Percentiles rank a stretch among this genome's conserved stretches.
phyloP scores from a whole-genome alignment of 2,888 invertebrate species.

The Acanthosepion pharaonis region DNA sequence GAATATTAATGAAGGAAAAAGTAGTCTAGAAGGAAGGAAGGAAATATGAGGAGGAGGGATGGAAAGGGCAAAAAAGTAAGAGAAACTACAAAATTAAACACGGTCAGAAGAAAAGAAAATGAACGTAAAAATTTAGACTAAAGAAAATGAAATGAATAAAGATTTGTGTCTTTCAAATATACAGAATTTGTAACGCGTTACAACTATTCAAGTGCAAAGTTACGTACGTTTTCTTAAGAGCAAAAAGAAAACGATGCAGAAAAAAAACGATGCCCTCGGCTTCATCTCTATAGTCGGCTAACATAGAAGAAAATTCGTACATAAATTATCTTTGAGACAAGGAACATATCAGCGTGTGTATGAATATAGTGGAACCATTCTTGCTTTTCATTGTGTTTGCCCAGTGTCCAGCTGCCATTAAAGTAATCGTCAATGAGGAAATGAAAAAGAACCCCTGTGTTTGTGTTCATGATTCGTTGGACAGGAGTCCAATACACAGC shows the following conservation, averaged over 20 bases:
- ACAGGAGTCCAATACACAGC: not conserved
- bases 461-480: not conserved
- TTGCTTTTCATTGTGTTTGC: not conserved
- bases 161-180: no score
- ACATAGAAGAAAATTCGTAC: not conserved
- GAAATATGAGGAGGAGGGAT: no score
- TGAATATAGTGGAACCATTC: not conserved
- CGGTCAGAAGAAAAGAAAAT: no score
- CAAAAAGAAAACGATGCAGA: not conserved
- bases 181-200: no score
- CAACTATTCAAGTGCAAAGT: no score
- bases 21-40: no score
- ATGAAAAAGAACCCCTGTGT: not conserved
- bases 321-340: not conserved
- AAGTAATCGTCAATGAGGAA: not conserved
- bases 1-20: no score
- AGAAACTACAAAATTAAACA: no score
- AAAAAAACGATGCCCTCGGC: not conserved
- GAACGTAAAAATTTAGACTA: no score
- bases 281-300: not conserved
- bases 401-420: not conserved
- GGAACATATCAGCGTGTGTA: not conserved
- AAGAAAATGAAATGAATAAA: no score
- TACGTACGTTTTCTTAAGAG: no score
- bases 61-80: no score